Base-by-base conservation (phyloP, 2,888 invertebrate species). In the Agrochola litura region DNA sequence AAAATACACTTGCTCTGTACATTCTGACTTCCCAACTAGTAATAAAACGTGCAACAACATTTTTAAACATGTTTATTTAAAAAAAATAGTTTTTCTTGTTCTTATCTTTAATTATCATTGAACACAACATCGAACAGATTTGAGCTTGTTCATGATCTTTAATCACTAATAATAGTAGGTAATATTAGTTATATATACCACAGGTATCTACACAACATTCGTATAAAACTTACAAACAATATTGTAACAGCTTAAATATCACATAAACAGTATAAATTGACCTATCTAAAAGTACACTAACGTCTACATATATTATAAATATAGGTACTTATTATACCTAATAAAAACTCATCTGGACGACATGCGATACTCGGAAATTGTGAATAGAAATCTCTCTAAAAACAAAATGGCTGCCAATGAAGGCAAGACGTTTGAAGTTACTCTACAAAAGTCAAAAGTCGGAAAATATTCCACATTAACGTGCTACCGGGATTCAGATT, bases 171-270 rank as follows among this genome's bases (percentile, higher is more conserved):
- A 61, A 25, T 71, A 22, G 52, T 52, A 49, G 6, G 6, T 70
- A 66, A 41, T 65, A 73, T 52, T 52, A 72, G 43, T 69, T 70
- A 30, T 2, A 30, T 30, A 16, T 41, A 73, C 14, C 14, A 43
- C 67, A 66, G 54, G 49, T 80, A n/a, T n/a, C n/a, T n/a, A 68
- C 22, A 69, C 58, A 74, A 76, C 64, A 73, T 71, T 75, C 52
- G 46, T 84, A 63, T 66, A 84, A 81, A 76, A 71, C 76, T 81
- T 81, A 84, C 14, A 56, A 73, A 84, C 85, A 64, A 80, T n/a
- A n/a, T 65, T 46, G 12, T 75, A 70, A 73, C 68, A 80, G 54
- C 71, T 61, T 77, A 77, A 43, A 54, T 61, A 58, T 30, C 49
- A 60, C 25, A 54, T 81, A 63, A 71, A 81, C 19, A 69, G 71